Percentiles rank a stretch among this genome's conserved stretches.
These are phyloP conservation scores for Notarius quadriscutis DNA, from an alignment of 2,113 vertebrate species.

Conservation along the genomic window DNA sequence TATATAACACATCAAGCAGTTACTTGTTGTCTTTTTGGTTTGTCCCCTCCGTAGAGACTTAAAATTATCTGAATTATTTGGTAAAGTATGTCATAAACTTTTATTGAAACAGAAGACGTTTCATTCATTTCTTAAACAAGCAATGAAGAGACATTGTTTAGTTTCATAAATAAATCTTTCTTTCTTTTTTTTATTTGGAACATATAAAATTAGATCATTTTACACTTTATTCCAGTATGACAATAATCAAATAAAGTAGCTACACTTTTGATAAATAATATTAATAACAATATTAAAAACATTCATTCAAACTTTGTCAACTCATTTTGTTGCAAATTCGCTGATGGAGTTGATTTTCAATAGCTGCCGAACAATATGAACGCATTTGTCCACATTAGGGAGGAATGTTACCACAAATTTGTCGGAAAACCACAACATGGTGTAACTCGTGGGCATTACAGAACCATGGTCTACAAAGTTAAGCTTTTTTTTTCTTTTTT, in stretches of 20 bases:
- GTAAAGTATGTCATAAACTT: background rate
- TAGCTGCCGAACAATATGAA: slow-evolving; percentile 92
- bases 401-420: slow-evolving; percentile 77
- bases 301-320: slow-evolving; percentile 90
- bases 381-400: slow-evolving; percentile 83
- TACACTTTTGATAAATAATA: slow-evolving; percentile 98
- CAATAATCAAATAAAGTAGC: slow-evolving; percentile 85
- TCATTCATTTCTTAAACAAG: background rate
- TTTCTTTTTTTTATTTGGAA: slow-evolving; percentile 81
- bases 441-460: slow-evolving; percentile 57
- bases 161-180: slow-evolving; percentile 98
- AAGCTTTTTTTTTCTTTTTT: slow-evolving; percentile 58
- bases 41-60: background rate
- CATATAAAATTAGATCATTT: slow-evolving; percentile 99
- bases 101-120: background rate
- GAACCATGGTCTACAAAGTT: slow-evolving; percentile 63
- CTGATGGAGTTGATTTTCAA: slow-evolving; percentile 70
- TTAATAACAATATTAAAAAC: slow-evolving; percentile 77
- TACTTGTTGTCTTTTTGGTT: background rate
- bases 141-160: slow-evolving; percentile 57
- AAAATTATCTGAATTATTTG: background rate
- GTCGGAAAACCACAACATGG: slow-evolving; percentile 62
- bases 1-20: slow-evolving; percentile 60
- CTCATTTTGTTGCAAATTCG: slow-evolving; percentile 84
- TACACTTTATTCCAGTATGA: slow-evolving; percentile 99